Evolutionary conservation across 2,113 vertebrate species (phyloP).

Genomic region (Cacatua alba): DNA sequence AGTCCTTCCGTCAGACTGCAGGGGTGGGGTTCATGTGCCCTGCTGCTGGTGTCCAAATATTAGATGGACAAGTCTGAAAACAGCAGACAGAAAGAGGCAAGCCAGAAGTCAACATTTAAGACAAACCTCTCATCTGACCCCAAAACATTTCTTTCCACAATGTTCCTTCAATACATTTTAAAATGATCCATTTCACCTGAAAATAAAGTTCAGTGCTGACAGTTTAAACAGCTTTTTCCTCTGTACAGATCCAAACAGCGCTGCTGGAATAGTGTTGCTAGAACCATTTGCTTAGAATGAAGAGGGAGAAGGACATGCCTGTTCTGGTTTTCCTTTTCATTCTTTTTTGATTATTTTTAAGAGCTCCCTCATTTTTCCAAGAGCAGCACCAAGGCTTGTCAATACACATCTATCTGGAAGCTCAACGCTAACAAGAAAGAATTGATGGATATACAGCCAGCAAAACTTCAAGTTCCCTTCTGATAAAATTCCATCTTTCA

Average conservation of each 20-base stretch:
- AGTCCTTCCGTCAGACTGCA: neutral
- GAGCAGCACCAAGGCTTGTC: conserved; percentile 3
- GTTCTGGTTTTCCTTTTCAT: neutral
- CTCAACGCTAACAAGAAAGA: neutral
- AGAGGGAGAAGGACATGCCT: neutral
- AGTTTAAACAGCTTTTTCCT: neutral
- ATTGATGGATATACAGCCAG: neutral
- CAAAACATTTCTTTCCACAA: neutral
- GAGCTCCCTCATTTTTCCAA: neutral
- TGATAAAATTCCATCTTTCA: conserved; percentile 38
- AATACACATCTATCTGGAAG: conserved; percentile 1
- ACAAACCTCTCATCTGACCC: neutral
- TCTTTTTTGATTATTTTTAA: neutral
- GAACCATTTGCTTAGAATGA: neutral
- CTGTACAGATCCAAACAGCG: neutral
- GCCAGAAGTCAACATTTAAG: neutral
- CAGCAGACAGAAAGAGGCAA: neutral
- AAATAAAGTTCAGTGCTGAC: neutral
- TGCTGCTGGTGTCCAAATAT: neutral
- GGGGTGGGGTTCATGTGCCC: neutral
- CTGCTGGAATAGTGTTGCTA: neutral
- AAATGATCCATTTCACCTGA: neutral
- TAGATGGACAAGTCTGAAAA: neutral
- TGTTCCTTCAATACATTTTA: neutral
- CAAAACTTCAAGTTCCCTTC: neutral